Base-by-base conservation (phyloP, 30 jellyfish, hydroid and myxozoan genomes). In the Aurelia sp. region DNA sequence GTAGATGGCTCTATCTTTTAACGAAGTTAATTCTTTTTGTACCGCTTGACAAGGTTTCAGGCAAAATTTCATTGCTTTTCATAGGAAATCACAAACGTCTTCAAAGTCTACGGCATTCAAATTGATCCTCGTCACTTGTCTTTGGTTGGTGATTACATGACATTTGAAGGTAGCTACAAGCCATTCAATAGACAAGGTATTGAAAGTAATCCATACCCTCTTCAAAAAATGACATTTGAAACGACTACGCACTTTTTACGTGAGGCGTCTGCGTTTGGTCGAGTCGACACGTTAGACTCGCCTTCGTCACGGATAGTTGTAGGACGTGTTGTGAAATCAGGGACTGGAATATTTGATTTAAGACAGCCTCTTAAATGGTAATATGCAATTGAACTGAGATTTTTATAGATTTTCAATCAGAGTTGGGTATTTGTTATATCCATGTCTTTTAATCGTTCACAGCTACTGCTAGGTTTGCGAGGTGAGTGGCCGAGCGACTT, bases 151-250 rank as follows among this genome's bases (percentile, higher is more conserved):
- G 99, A 95, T 59, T 95, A 95, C 89, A 95, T 95, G 99, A 95
- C 99, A 66, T 95, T 95, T 69, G 97, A 95, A 81, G 99, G 99
- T 13, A 80, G 81, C 20, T 95, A 95, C 82, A 89, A 78, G 73
- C 97, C 99, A 0, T 95, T 90, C 89, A 95, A 95, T 71, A 85
- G 99, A 41, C 81, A 79, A 57, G 98, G 98, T 47, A 89, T 95
- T 53, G 96, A 91, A 63, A 62, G 97, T 68, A 89, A 90, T 37
- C 96, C 99, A 48, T 95, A 71, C 71, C 99, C 99, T 23, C 87
- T 95, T 61, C 99, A 95, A 48, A 95, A 95, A 79, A 95, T 95
- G 99, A 95, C 98, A 60, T 95, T 89, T 74, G 99, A 95, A 68
- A 95, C 99, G 11, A 86, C 97, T 35, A 95, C 92, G 31, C 82